phyloP scores from a whole-genome alignment of 2,888 invertebrate genomes.

The Meiosimyza decipiens region DNA sequence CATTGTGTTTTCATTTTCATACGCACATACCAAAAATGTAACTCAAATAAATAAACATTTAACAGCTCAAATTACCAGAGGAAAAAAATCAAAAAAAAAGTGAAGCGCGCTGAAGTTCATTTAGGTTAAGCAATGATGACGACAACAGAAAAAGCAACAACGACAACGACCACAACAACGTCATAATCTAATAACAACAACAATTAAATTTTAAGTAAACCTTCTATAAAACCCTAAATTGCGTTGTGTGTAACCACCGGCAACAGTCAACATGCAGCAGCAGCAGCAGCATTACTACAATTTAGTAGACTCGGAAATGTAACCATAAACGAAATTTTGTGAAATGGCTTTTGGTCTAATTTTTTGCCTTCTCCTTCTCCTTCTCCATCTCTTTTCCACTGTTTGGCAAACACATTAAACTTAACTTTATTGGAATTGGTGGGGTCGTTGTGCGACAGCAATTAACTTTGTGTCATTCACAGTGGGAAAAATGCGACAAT shows the following conservation, averaged over 20 bases:
- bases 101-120: background rate
- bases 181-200: conserved; percentile 49
- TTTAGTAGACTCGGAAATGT: no score
- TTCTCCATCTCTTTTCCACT: no score
- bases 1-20: no score
- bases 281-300: background rate
- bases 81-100: background rate
- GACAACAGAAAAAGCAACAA: background rate
- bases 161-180: conserved; percentile 26
- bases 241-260: no score
- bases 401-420: no score
- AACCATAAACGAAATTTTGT: conserved; percentile 35
- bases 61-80: conserved; percentile 13
- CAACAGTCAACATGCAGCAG: background rate
- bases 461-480: no score
- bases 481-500: no score
- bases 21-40: background rate
- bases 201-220: conserved; percentile 42
- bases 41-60: conserved; percentile 10
- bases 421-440: background rate
- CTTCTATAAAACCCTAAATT: background rate
- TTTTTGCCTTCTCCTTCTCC: no score
- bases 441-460: no score
- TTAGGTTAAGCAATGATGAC: background rate
- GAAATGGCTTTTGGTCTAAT: background rate